Percentiles rank a stretch among this genome's conserved stretches.
Conservation (phyloP, 2,797 vertebrate genomes). For the Aplochiton taeniatus region DNA sequence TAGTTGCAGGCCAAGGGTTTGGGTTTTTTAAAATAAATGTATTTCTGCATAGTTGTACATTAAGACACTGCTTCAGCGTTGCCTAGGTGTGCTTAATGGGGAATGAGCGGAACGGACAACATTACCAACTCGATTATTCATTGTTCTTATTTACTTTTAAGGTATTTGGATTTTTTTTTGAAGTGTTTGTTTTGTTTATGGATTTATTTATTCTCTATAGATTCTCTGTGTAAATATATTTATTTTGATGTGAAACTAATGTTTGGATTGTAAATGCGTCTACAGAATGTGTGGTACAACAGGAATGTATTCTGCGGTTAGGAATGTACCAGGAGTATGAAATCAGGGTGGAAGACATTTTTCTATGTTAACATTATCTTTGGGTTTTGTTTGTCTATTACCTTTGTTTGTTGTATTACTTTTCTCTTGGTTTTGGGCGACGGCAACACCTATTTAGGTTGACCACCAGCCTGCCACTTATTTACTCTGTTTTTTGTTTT, state of each 20-base stretch:
- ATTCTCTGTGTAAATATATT: constrained; percentile 97
- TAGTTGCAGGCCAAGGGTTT: neutral
- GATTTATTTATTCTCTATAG: constrained; percentile 94
- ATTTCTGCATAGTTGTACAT: neutral
- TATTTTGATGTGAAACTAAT: constrained; percentile 98
- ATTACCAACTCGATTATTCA: constrained; percentile 49
- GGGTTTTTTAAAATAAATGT: neutral
- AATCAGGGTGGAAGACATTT: constrained; percentile 82
- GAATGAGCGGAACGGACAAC: constrained; percentile 73
- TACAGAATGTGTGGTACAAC: constrained; percentile 91
- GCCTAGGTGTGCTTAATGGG: constrained; percentile 29
- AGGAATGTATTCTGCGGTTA: constrained; percentile 91
- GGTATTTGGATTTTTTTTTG: constrained; percentile 80
- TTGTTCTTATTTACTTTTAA: constrained; percentile 31
- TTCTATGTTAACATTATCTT: constrained; percentile 55
- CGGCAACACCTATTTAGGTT: constrained; percentile 49
- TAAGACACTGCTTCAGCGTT: neutral
- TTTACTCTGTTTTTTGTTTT: constrained; percentile 33
- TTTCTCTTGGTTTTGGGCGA: constrained; percentile 53
- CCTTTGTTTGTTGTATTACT: constrained; percentile 48
- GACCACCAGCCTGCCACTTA: constrained; percentile 39
- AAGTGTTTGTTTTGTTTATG: constrained; percentile 83
- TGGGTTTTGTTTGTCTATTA: constrained; percentile 54
- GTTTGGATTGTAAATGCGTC: constrained; percentile 90
- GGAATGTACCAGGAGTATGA: constrained; percentile 88